Percentiles rank a stretch among this genome's conserved stretches.
These are phyloP conservation scores for Corynorhinus townsendii DNA, from an alignment of 2,113 vertebrate genomes.

Conservation along the genomic window DNA sequence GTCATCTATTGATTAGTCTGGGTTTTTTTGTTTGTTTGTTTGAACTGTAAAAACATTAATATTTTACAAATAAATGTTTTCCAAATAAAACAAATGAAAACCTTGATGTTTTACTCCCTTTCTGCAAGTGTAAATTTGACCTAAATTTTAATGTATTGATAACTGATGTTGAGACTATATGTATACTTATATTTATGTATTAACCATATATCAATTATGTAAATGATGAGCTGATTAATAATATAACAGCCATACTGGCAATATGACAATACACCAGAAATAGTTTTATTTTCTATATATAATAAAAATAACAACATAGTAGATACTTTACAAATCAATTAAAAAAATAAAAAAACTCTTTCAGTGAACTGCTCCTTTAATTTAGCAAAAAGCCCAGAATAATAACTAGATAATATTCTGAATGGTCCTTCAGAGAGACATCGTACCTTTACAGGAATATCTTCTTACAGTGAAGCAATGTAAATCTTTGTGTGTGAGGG, in stretches of 20 bases:
- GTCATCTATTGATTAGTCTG: neutral
- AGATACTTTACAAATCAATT: conserved; percentile 29
- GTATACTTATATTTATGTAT: neutral
- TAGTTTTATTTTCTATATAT: neutral
- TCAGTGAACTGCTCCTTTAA: neutral
- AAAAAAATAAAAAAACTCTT: neutral
- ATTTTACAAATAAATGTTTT: neutral
- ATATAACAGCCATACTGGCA: neutral
- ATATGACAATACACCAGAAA: conserved; percentile 1
- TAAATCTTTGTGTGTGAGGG: neutral
- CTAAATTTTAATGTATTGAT: conserved; percentile 15
- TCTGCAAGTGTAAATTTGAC: conserved; percentile 1
- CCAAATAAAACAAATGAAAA: neutral
- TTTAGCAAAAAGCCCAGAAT: neutral
- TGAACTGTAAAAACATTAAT: neutral
- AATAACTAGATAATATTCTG: neutral
- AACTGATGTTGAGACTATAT: neutral
- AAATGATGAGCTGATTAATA: neutral
- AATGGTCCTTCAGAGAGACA: neutral
- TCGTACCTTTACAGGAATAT: neutral
- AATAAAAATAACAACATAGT: neutral
- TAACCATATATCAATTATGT: neutral
- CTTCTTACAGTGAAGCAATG: neutral
- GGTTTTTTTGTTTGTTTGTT: neutral
- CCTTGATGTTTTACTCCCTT: neutral